A percentile compares a stretch with the other conserved stretches of the same genome.
These are phyloP conservation scores for Byasa hedistus DNA, from an alignment of 2,888 invertebrate genomes.

Conservation along the genomic window DNA sequence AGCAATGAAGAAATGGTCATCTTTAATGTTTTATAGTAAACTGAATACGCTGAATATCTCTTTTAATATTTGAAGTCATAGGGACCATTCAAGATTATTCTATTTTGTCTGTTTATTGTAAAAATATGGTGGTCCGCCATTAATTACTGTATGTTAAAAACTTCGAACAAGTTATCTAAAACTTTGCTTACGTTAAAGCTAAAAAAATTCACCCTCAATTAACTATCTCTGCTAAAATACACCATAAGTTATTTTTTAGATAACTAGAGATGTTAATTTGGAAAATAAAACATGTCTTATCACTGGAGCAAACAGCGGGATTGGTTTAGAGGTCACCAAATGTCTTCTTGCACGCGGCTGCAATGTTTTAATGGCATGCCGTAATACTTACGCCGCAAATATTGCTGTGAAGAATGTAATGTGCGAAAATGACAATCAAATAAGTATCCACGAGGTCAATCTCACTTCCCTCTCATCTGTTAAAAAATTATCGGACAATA, in stretches of 20 bases:
- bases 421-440: conserved; percentile 44
- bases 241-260: conserved; percentile 52
- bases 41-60: too few relatives aligned
- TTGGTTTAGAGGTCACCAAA: conserved; percentile 93
- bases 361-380: conserved; percentile 91
- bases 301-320: conserved; percentile 97
- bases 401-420: conserved; percentile 43
- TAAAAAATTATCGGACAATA: conserved; percentile 53
- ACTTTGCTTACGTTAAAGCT: neutral
- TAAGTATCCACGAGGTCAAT: conserved; percentile 57
- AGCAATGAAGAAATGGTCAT: too few relatives aligned
- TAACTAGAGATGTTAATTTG: conserved; percentile 90
- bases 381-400: conserved; percentile 83
- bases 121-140: too few relatives aligned
- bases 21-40: too few relatives aligned
- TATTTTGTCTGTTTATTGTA: too few relatives aligned
- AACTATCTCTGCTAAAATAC: neutral
- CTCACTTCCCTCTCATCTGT: conserved; percentile 65
- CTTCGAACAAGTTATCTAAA: neutral
- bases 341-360: conserved; percentile 91
- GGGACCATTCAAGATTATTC: too few relatives aligned
- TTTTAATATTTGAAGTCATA: too few relatives aligned
- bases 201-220: neutral
- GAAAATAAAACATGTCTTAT: conserved; percentile 89
- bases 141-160: too few relatives aligned